Conservation (phyloP, 2,888 invertebrate genomes). For the Rhimphoctona megacephalus region DNA sequence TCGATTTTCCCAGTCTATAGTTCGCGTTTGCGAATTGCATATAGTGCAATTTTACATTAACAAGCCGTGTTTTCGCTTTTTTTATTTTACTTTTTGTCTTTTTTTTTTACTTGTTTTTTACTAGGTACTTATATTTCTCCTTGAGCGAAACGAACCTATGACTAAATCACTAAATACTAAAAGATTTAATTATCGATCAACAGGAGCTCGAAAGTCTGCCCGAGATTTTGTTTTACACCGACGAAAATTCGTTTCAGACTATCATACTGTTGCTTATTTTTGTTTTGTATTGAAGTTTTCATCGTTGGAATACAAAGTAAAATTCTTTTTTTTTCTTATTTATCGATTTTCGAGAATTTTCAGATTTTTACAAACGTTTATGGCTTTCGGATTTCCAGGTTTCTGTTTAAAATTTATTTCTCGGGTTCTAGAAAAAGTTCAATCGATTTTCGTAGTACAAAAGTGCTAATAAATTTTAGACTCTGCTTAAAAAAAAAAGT, state of each 20-base stretch:
- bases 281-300: not conserved
- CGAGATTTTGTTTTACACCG: constrained; percentile 23
- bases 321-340: not conserved
- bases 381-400: not conserved
- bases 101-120: constrained; percentile 39
- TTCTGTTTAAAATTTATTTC: not conserved
- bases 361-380: not conserved
- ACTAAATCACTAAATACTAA: constrained; percentile 73
- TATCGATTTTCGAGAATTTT: not conserved
- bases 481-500: not conserved
- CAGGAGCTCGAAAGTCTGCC: constrained; percentile 36
- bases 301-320: not conserved
- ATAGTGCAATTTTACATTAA: constrained; percentile 40
- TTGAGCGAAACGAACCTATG: constrained; percentile 70
- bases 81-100: not conserved
- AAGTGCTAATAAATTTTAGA: not conserved
- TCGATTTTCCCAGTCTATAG: constrained; percentile 6
- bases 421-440: not conserved
- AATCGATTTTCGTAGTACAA: not conserved
- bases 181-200: constrained; percentile 31
- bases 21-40: not conserved
- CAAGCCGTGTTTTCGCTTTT: constrained; percentile 7
- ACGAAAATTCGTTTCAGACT: constrained; percentile 40
- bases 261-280: constrained; percentile 13
- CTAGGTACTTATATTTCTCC: not conserved